These are phyloP conservation scores for Drosophila rufa DNA, from an alignment of 1,140 invertebrate genomes.

Conservation along the genomic window DNA sequence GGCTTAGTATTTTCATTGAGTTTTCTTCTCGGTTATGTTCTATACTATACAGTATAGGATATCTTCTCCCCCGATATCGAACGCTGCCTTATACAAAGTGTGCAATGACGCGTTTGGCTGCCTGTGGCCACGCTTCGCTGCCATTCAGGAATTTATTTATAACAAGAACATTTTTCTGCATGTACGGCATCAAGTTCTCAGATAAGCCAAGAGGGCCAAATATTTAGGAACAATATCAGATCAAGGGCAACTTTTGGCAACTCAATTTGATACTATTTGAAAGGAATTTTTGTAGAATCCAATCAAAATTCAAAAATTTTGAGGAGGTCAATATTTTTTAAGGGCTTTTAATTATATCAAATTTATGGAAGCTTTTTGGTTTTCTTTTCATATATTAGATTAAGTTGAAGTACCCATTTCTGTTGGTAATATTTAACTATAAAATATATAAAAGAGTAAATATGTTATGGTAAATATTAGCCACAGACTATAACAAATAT, in stretches of 20 bases:
- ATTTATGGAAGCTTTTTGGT: no score
- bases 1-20: constrained; percentile 47
- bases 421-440: no score
- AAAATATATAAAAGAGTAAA: neutral
- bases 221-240: neutral
- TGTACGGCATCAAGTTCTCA: constrained; percentile 13
- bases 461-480: no score
- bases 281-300: no score
- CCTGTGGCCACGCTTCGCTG: constrained; percentile 53
- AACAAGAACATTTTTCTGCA: constrained; percentile 14
- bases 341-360: no score
- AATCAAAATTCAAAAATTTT: neutral
- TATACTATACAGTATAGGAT: constrained; percentile 7
- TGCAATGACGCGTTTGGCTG: constrained; percentile 62
- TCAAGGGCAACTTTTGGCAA: neutral
- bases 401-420: no score
- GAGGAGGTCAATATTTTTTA: neutral
- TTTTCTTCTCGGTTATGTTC: constrained; percentile 36
- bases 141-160: constrained; percentile 44
- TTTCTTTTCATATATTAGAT: no score
- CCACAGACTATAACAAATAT: no score
- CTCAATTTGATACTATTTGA: neutral
- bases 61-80: constrained; percentile 23
- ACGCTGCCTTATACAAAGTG: constrained; percentile 38
- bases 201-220: constrained; percentile 9